Percentiles rank a stretch among this genome's conserved stretches.
Conservation (phyloP, 1,140 invertebrate species). For the Aphis gossypii region DNA sequence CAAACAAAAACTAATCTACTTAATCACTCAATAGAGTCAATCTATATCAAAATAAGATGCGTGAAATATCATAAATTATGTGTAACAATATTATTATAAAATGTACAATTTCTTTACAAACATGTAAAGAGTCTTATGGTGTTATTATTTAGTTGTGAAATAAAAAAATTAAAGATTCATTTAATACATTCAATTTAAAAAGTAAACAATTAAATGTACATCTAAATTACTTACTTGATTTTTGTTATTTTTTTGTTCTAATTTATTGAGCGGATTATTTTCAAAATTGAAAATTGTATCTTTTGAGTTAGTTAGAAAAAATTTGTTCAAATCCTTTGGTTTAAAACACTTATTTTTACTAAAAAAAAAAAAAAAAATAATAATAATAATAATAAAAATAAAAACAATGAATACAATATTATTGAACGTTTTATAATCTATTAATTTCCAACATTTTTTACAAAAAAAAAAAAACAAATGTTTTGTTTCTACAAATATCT, state of each 20-base stretch:
- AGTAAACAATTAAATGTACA: background rate
- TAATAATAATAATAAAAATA: no score
- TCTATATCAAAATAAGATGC: no score
- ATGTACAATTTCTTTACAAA: no score
- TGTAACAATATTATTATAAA: no score
- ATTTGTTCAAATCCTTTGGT: no score
- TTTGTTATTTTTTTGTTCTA: background rate
- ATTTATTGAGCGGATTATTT: background rate
- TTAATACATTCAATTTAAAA: background rate
- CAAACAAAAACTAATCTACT: no score
- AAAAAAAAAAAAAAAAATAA: background rate
- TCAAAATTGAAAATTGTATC: background rate
- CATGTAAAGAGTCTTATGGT: no score
- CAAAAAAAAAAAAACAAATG: no score
- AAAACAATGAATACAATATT: background rate
- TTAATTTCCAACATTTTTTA: background rate
- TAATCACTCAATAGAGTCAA: no score
- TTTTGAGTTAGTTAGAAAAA: background rate
- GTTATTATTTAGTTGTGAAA: no score
- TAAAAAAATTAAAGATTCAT: background rate
- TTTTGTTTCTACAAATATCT: no score
- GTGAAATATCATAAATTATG: no score
- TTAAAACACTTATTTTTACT: background rate
- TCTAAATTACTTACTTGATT: background rate
- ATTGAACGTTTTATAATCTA: background rate